phyloP scores from a whole-genome alignment of 2,888 invertebrate genomes.

The Seira musarum region DNA sequence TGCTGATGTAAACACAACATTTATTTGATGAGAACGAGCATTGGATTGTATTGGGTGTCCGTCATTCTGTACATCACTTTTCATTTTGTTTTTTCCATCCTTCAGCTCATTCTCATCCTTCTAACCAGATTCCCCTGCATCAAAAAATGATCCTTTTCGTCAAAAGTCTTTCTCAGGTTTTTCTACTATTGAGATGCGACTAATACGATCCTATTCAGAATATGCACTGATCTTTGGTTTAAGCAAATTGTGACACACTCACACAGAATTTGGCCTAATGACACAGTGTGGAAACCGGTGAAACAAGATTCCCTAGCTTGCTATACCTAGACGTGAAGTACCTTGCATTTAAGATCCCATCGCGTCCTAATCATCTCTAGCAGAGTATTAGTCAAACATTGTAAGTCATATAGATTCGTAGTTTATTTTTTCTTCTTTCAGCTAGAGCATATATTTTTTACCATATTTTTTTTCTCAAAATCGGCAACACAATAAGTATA shows the following conservation, averaged over 20 bases:
- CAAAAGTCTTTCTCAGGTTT: too few relatives aligned
- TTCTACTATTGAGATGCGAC: too few relatives aligned
- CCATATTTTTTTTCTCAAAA: too few relatives aligned
- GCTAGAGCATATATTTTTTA: too few relatives aligned
- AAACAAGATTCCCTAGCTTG: slow-evolving; percentile 59
- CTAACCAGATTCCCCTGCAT: too few relatives aligned
- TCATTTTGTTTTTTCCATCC: too few relatives aligned
- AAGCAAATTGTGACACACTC: slow-evolving; percentile 40
- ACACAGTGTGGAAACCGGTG: slow-evolving; percentile 67
- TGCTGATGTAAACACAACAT: not conserved
- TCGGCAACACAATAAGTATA: too few relatives aligned
- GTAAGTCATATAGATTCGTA: too few relatives aligned
- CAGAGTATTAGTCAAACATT: too few relatives aligned
- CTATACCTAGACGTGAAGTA: slow-evolving; percentile 20
- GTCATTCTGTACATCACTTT: not conserved
- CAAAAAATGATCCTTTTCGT: too few relatives aligned
- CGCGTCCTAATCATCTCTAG: not conserved
- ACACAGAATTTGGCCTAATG: slow-evolving; percentile 64
- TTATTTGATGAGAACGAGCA: not conserved
- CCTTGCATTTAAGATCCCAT: slow-evolving; percentile 31
- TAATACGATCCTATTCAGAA: not conserved
- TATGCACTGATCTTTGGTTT: slow-evolving; percentile 34
- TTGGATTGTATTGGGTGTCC: not conserved
- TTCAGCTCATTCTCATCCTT: too few relatives aligned
- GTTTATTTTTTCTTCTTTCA: too few relatives aligned